Evolutionary conservation across 2,797 vertebrate species (phyloP), one percentile per base, ranked within the genome.

Genomic region (Sarcophilus harrisii): DNA sequence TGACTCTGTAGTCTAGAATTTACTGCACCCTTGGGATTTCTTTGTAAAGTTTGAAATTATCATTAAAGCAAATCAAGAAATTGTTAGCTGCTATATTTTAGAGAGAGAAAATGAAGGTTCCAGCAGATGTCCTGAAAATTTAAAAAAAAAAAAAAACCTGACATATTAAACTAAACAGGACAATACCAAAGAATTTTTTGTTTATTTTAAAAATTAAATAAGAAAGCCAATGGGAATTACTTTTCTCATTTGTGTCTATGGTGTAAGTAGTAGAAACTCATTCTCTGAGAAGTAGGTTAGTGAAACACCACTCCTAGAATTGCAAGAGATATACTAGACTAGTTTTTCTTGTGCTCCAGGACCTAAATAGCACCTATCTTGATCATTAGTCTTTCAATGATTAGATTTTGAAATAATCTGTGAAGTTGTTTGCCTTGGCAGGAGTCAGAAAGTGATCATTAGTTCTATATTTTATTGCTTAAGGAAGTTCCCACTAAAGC

Each of bases 341-440:
- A 73, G 94, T 62, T 94, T 92, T 96, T 93, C 94, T n/a, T 57
- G 93, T 57, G 92, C 5, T 93, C 73, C 96, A 92, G 58, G 54
- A 95, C 90, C 54, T 59, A 27, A 29, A 5, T 13, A 93, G 59
- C 60, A 93, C 13, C 30, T 58, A 28, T 27, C 10, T 91, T 32
- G 24, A 57, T 90, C 27, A 9, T 29, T 55, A 60, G 66, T 9
- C 45, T 54, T 38, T 58, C 58, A 92, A 58, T 73, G 66, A 30
- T 49, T 57, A 55, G 38, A 62, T 95, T 96, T 93, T 95, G 94
- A 94, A 91, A 92, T 91, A 66, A 95, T 6, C 57, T 96, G 95
- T 62, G 93, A n/a, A 55, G 89, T 95, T 90, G 49, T 16, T 90
- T 24, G 93, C 57, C 49, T 87, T n/a, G 58, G 45, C 87, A 59